phyloP scores from a whole-genome alignment of 2,113 vertebrate genomes.

The Trinectes maculatus region DNA sequence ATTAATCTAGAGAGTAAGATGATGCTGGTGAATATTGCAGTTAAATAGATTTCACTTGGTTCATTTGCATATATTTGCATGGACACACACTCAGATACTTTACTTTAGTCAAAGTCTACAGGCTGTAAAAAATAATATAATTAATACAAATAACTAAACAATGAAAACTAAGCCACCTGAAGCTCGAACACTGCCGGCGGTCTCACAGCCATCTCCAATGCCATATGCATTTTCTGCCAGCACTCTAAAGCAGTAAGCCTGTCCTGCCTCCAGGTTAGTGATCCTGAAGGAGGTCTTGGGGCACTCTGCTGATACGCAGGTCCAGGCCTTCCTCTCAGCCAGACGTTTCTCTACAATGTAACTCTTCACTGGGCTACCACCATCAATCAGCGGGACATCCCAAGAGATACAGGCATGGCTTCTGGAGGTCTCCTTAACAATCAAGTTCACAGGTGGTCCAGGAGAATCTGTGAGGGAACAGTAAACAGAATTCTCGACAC shows the following conservation, averaged over 20 bases:
- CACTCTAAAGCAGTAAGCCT: conserved; percentile 96
- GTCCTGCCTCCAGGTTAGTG: conserved; percentile 91
- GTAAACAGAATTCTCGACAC: too few relatives aligned
- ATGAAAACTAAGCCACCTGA: conserved; percentile 82
- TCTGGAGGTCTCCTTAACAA: conserved; percentile 92
- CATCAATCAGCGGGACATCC: conserved; percentile 93
- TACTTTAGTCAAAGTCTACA: too few relatives aligned
- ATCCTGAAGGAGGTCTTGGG: conserved; percentile 92
- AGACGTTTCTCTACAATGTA: conserved; percentile 98
- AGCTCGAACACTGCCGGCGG: conserved; percentile 91
- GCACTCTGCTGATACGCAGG: conserved; percentile 91
- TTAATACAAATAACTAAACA: background rate
- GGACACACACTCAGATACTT: too few relatives aligned
- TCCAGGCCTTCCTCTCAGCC: conserved; percentile 97
- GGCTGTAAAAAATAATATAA: background rate
- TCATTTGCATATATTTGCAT: too few relatives aligned
- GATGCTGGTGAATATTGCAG: too few relatives aligned
- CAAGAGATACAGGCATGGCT: conserved; percentile 91
- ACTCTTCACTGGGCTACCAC: conserved; percentile 93
- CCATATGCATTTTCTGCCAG: conserved; percentile 97
- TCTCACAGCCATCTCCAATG: conserved; percentile 96
- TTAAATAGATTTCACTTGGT: too few relatives aligned
- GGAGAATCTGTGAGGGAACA: conserved; percentile 86
- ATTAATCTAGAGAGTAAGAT: too few relatives aligned
- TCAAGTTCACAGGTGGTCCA: conserved; percentile 91